phyloP scores from a whole-genome alignment of 2,113 vertebrate species.

The Orycteropus afer region DNA sequence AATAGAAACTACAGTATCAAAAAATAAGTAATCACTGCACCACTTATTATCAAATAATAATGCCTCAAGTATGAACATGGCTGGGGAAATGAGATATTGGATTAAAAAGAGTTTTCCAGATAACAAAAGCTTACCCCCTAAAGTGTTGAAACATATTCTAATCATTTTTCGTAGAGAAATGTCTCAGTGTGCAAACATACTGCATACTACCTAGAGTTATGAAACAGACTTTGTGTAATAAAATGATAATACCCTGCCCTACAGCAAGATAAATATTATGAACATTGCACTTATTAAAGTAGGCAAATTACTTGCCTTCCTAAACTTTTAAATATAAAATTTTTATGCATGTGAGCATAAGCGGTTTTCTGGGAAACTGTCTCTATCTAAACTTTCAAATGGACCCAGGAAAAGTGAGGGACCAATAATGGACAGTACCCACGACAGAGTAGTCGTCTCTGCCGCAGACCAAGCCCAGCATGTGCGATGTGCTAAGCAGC shows the following conservation, averaged over 20 bases:
- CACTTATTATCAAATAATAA: conserved; percentile 38
- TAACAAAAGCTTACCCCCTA: neutral
- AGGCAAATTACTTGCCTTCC: neutral
- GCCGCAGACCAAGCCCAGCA: neutral
- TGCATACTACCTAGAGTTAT: neutral
- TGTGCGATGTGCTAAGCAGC: rapidly evolving
- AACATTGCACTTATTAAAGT: neutral
- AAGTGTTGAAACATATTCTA: neutral
- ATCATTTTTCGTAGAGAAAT: neutral
- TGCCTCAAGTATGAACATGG: neutral
- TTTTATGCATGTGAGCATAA: neutral
- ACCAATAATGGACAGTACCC: neutral
- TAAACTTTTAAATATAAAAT: neutral
- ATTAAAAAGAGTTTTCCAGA: conserved; percentile 18
- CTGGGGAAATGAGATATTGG: neutral
- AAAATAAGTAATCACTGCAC: conserved; percentile 7
- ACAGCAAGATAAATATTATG: neutral
- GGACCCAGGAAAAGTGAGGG: neutral
- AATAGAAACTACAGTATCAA: neutral
- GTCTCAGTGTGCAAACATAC: conserved; percentile 29
- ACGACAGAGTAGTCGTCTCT: neutral
- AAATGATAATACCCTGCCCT: conserved; percentile 2
- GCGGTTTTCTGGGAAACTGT: neutral
- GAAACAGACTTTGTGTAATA: neutral
- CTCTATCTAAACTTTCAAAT: neutral